Evolutionary conservation across 2,113 vertebrate species (phyloP), one percentile per base, ranked within the genome.

Genomic region (Peromyscus leucopus): DNA sequence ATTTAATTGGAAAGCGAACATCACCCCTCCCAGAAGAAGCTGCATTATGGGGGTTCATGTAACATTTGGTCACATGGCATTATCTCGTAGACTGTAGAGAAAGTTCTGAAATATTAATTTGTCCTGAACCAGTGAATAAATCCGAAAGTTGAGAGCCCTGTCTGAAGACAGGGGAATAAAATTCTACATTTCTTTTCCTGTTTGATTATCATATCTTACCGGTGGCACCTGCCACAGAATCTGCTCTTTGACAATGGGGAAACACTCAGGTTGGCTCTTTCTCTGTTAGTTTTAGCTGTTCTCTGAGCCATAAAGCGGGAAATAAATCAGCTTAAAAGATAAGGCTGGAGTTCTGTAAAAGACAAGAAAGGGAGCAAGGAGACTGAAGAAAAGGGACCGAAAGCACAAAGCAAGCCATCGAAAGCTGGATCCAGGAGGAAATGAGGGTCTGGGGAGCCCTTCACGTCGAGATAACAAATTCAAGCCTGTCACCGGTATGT

Each of bases 291-390:
- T 96, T 97, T 92, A 90, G 46, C 89, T 86, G 46, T 72, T 94
- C 76, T 72, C 65, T 88, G 91, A 90, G 80, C 79, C 75, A 95
- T 90, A 98, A 97, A 96, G 75, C 51, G 28, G 83, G 87, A 97
- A 96, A 96, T 96, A 96, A 96, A 97, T 98, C 96, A 95, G 59
- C 96, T 96, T 95, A 92, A 97, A 93, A 94, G 93, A 97, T 96
- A 96, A 97, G 75, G 65, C 90, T 76, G 17, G 92, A 69, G 75
- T 92, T 96, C 91, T 87, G 65, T 85, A 97, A 94, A 92, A 48
- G 78, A 93, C 83, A 89, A 72, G 90, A n/a, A 97, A 96, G 93
- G n/a, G 22, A 94, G 83, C 55, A 61, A 96, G 63, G 65, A 92
- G 48, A 95, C 19, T 46, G 36, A 96, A 91, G 74, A 82, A 87